These are phyloP conservation scores for Lucilia cuprina DNA, from an alignment of 1,140 invertebrate species.

Conservation along the genomic window DNA sequence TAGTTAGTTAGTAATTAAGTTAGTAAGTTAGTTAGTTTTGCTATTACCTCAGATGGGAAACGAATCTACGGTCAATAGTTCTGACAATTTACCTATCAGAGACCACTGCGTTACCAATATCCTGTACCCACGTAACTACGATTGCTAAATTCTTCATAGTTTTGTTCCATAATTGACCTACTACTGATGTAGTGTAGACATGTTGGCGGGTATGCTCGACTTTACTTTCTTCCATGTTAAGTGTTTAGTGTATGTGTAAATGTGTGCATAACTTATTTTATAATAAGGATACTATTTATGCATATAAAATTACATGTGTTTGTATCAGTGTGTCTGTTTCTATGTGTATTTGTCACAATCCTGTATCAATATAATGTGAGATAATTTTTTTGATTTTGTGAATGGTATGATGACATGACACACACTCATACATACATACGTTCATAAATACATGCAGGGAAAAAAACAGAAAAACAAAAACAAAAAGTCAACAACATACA, in stretches of 20 bases:
- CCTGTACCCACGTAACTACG: too few relatives aligned
- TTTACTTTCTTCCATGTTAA: too few relatives aligned
- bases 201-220: too few relatives aligned
- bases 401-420: constrained; percentile 16
- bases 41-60: too few relatives aligned
- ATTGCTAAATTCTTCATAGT: too few relatives aligned
- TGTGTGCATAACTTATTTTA: neutral
- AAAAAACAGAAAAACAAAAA: neutral
- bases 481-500: neutral
- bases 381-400: neutral
- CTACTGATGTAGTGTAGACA: too few relatives aligned
- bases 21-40: too few relatives aligned
- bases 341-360: neutral
- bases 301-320: neutral
- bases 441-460: constrained; percentile 14
- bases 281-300: neutral
- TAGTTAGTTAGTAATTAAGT: too few relatives aligned
- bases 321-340: neutral
- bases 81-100: too few relatives aligned
- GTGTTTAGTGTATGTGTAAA: neutral
- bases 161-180: too few relatives aligned
- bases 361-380: constrained; percentile 12
- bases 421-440: neutral
- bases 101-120: too few relatives aligned
- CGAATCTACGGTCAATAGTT: too few relatives aligned